These are phyloP conservation scores for Lasius platythorax DNA, from an alignment of 2,888 invertebrate species.

Conservation along the genomic window DNA sequence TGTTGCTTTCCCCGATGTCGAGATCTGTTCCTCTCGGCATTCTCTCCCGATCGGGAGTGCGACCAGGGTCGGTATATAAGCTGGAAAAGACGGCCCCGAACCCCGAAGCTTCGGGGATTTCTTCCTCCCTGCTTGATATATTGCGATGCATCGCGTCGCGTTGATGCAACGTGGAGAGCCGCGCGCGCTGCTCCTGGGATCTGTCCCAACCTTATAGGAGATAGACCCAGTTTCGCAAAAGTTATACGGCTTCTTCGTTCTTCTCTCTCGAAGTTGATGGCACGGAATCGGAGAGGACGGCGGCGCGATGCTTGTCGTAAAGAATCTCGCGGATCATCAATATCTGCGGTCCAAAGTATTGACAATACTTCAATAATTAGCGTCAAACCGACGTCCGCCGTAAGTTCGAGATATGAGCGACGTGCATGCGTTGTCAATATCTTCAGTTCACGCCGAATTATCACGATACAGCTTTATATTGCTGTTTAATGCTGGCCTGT, in stretches of 20 bases:
- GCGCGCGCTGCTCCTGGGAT: slow-evolving; percentile 55
- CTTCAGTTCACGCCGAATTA: slow-evolving; percentile 27
- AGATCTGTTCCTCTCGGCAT: slow-evolving; percentile 22
- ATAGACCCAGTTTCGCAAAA: slow-evolving; percentile 70
- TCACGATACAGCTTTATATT: slow-evolving; percentile 2
- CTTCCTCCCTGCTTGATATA: slow-evolving; percentile 64
- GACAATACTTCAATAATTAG: slow-evolving; percentile 41
- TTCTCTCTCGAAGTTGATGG: slow-evolving; percentile 31
- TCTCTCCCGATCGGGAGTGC: slow-evolving; percentile 4
- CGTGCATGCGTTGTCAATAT: slow-evolving; percentile 25
- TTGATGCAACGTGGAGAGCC: slow-evolving; percentile 48
- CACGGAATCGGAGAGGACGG: background rate
- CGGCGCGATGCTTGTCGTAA: slow-evolving; percentile 7
- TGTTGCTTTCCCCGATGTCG: slow-evolving; percentile 39
- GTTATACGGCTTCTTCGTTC: slow-evolving; percentile 50
- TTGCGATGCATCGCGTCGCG: slow-evolving; percentile 51
- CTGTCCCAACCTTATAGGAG: slow-evolving; percentile 34
- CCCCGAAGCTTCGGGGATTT: slow-evolving; percentile 74
- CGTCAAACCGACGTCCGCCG: background rate
- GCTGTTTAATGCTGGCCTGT: background rate
- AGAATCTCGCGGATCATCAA: slow-evolving; percentile 25
- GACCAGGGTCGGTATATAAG: slow-evolving; percentile 46
- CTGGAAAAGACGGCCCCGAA: slow-evolving; percentile 64
- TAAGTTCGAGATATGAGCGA: background rate
- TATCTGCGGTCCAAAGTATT: slow-evolving; percentile 33